These are phyloP conservation scores for Anhinga rufa DNA, from an alignment of 2,113 vertebrate species.

Conservation along the genomic window DNA sequence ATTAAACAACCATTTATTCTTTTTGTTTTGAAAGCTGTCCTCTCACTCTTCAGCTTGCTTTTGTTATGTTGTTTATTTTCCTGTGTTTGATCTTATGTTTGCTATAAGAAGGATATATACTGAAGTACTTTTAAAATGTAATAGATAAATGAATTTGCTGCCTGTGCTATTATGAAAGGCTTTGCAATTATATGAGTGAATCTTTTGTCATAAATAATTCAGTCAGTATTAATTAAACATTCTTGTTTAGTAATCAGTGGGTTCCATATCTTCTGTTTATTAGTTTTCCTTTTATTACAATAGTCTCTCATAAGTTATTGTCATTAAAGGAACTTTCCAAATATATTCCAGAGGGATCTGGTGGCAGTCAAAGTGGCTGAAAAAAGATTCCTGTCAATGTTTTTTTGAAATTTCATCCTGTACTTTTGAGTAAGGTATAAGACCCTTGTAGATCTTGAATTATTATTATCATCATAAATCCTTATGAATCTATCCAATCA, in stretches of 20 bases:
- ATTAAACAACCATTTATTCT: background rate
- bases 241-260: background rate
- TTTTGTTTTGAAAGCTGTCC: background rate
- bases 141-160: background rate
- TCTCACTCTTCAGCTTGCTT: background rate
- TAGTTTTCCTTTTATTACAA: background rate
- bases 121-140: background rate
- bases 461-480: too few relatives aligned
- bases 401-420: background rate
- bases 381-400: background rate
- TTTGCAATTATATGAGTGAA: background rate
- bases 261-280: background rate
- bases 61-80: background rate
- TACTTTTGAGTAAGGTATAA: too few relatives aligned
- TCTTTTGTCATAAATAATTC: slow-evolving; percentile 55
- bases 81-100: background rate
- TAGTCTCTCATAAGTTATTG: background rate
- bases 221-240: slow-evolving; percentile 45
- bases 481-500: too few relatives aligned
- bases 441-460: too few relatives aligned
- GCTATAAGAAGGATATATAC: background rate
- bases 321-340: background rate
- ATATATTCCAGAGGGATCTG: background rate
- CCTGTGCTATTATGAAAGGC: background rate
- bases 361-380: background rate